Percentiles rank a stretch among this genome's conserved stretches.
Conservation (phyloP, 2,888 invertebrate species). For the Heliconius charithonia region DNA sequence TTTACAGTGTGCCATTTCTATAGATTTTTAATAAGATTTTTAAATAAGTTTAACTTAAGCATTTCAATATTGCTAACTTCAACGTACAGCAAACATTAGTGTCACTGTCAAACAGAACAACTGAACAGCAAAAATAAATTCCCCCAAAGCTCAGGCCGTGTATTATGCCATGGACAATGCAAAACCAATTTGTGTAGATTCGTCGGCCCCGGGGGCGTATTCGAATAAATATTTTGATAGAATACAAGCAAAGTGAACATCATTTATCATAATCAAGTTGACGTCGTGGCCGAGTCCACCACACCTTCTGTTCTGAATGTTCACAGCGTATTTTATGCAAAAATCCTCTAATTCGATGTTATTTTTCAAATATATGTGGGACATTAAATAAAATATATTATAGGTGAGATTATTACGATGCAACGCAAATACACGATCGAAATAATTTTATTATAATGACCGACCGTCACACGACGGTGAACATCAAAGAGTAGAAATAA, state of each 20-base stretch:
- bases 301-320: constrained; percentile 64
- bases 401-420: background rate
- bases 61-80: background rate
- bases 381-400: background rate
- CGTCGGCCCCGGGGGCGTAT: constrained; percentile 57
- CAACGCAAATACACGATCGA: constrained; percentile 1
- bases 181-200: constrained; percentile 63
- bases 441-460: constrained; percentile 6
- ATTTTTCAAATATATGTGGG: constrained; percentile 8
- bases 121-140: constrained; percentile 37
- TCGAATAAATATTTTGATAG: constrained; percentile 72
- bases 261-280: constrained; percentile 80
- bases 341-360: background rate
- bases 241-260: constrained; percentile 59
- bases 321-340: constrained; percentile 42
- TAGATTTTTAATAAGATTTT: background rate
- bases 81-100: background rate
- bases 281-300: constrained; percentile 64
- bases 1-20: background rate
- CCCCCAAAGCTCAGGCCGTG: constrained; percentile 44
- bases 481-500: constrained; percentile 1
- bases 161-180: constrained; percentile 67
- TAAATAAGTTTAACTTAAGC: background rate
- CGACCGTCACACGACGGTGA: background rate
- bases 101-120: constrained; percentile 33